Conservation (phyloP, 2,113 vertebrate genomes). For the Psilopsiagon aurifrons region DNA sequence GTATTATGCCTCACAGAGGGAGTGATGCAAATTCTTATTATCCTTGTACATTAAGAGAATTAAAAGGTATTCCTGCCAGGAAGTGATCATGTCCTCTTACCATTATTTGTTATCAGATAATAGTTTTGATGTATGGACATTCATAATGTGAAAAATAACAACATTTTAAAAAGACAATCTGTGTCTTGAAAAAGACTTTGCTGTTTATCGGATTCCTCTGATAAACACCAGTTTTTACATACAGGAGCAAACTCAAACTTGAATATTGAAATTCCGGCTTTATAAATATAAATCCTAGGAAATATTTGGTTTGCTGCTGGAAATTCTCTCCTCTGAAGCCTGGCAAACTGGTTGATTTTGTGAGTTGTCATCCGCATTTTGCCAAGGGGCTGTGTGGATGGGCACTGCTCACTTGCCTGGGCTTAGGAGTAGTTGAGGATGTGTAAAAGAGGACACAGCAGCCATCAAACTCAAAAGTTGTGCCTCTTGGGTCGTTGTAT, state of each 20-base stretch:
- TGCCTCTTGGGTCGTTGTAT: neutral
- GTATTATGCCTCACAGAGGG: neutral
- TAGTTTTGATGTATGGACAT: fast-evolving
- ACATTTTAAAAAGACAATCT: neutral
- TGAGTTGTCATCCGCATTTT: fast-evolving
- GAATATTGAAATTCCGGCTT: neutral
- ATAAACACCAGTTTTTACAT: neutral
- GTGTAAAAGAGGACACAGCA: fast-evolving
- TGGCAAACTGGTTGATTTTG: neutral
- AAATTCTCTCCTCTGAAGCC: neutral
- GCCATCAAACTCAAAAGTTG: fast-evolving
- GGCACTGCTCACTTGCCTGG: fast-evolving
- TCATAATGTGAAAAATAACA: neutral
- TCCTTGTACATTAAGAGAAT: neutral
- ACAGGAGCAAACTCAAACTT: neutral
- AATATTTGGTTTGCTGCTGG: neutral
- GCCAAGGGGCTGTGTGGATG: neutral
- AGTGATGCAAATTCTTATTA: neutral
- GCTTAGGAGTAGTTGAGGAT: neutral
- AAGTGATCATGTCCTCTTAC: neutral
- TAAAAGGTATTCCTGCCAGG: neutral
- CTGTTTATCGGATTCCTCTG: neutral
- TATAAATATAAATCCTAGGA: neutral
- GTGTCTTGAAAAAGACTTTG: neutral
- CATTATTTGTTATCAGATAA: neutral